Evolutionary conservation across 2,797 vertebrate genomes (phyloP), one percentile per base, ranked within the genome.

Genomic region (Luscinia luscinia): DNA sequence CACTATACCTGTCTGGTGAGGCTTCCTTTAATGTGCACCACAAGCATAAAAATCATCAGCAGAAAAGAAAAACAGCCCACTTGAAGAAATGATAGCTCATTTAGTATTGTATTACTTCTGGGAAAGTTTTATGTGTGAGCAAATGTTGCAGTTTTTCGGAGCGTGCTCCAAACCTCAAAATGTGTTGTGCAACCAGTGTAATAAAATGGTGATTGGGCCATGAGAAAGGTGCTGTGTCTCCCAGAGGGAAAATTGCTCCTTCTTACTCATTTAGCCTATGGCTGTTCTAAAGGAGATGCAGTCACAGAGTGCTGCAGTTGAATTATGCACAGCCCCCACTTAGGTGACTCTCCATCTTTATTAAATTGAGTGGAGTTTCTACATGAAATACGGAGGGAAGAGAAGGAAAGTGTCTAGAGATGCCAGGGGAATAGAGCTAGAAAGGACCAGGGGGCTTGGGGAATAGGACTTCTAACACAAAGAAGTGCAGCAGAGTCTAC

Each of bases 81-180:
- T 79, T 69, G 87, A 90, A 95, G 78, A 92, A 87, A 69, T 86
- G 48, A 84, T 80, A 79, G 68, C 46, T 84, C 67, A 51, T 96
- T 94, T 82, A 88, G 61, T 38, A 32, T 79, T 24, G 8, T 87
- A 28, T 84, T 90, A 84, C 67, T 96, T 86, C 87, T 77, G 69
- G 28, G 73, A 79, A 79, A 89, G n/a, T 91, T 91, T 74, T 95
- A 74, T 77, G 22, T 24, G 6, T 91, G 90, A 91, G 51, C 43
- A 85, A 97, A 87, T 84, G 67, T 72, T 83, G 43, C 64, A 61
- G 15, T 72, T 94, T 91, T 92, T 91, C 17, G 14, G 68, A 83
- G 57, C 0, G 6, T 73, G 43, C 90, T 43, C 38, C 34, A 91
- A 78, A 85, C 36, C 64, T 94, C 34, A 76, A 48, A 67, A 63